phyloP scores from a whole-genome alignment of 1,140 invertebrate genomes.

The Lordiphosa mommai region DNA sequence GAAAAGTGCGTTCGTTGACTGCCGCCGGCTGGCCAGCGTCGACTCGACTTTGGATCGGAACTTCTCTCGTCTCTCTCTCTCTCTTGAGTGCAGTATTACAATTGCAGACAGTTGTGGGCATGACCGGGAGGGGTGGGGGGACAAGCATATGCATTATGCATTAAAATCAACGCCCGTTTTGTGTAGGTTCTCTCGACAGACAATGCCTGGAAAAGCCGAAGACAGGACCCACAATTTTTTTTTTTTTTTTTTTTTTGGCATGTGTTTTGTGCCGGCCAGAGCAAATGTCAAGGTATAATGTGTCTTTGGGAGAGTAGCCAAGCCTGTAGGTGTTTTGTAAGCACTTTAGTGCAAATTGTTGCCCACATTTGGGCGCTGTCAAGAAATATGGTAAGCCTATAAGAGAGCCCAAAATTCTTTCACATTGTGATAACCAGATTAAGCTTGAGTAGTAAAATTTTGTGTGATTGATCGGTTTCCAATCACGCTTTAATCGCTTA shows the following conservation, averaged over 20 bases:
- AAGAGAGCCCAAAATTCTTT: background rate
- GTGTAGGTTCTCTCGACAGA: slow-evolving; percentile 48
- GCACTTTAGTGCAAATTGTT: slow-evolving; percentile 36
- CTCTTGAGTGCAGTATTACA: slow-evolving; percentile 47
- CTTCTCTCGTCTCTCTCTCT: background rate
- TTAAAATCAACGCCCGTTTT: slow-evolving; percentile 77
- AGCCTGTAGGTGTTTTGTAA: slow-evolving; percentile 5
- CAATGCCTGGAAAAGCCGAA: slow-evolving; percentile 47
- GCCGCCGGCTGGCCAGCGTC: slow-evolving; percentile 56
- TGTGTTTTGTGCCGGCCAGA: slow-evolving; percentile 5
- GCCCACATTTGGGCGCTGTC: slow-evolving; percentile 52
- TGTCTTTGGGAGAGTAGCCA: slow-evolving; percentile 10
- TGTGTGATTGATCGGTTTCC: too few species aligned
- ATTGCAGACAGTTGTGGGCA: slow-evolving; percentile 50
- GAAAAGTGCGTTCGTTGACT: slow-evolving; percentile 77
- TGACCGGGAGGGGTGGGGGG: background rate
- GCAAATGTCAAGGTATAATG: slow-evolving; percentile 44
- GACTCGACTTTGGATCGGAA: slow-evolving; percentile 24
- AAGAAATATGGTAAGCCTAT: slow-evolving; percentile 17
- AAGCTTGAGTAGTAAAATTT: too few species aligned
- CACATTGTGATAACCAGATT: background rate
- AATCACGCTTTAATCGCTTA: too few species aligned
- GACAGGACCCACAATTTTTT: slow-evolving; percentile 27
- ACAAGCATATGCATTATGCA: slow-evolving; percentile 65
- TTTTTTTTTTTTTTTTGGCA: slow-evolving; percentile 2